Conservation (phyloP, 2,113 vertebrate species). For the Nycticebus coucang region DNA sequence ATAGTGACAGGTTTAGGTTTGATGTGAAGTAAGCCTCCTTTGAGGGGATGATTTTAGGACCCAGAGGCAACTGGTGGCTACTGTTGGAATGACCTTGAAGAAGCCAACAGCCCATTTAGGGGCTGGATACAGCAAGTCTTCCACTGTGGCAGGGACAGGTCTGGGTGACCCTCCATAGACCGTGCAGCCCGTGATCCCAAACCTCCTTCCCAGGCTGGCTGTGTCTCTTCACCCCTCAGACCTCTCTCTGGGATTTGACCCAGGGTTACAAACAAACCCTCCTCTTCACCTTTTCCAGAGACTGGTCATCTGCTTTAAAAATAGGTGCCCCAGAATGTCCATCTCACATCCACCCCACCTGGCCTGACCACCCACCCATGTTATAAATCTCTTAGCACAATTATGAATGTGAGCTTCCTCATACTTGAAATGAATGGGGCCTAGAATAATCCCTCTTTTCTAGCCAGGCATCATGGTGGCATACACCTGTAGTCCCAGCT, state of each 20-base stretch:
- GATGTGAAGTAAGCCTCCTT: neutral
- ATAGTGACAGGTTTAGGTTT: neutral
- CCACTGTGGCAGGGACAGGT: no score
- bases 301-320: neutral
- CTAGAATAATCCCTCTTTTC: neutral
- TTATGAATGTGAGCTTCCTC: neutral
- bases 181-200: neutral
- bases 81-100: neutral
- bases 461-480: no score
- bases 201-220: neutral
- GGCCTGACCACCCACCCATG: neutral
- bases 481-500: no score
- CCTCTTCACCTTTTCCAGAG: neutral
- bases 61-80: neutral
- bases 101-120: neutral
- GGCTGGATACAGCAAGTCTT: neutral
- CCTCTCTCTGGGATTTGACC: neutral
- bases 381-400: neutral
- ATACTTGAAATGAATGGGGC: neutral
- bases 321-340: neutral
- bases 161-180: rapidly evolving
- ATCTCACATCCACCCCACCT: neutral
- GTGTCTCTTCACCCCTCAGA: neutral
- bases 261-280: neutral
- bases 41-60: neutral